Percentiles rank a stretch among this genome's conserved stretches.
phyloP scores from a whole-genome alignment of 2,888 invertebrate species.

The Poecilobothrus nobilitatus region DNA sequence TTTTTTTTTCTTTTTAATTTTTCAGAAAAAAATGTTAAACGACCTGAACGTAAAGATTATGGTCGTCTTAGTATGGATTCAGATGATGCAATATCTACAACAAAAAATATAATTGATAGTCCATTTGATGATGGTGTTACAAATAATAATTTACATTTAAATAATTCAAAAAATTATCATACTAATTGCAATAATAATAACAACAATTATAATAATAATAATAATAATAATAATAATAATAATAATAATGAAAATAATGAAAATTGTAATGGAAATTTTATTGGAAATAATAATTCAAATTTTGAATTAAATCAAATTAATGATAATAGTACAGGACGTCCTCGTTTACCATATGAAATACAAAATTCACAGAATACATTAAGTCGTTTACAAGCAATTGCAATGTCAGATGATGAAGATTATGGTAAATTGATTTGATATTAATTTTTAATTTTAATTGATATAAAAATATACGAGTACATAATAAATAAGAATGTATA shows the following conservation, averaged over 20 bases:
- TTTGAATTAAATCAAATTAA: constrained; percentile 23
- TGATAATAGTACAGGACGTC: constrained; percentile 20
- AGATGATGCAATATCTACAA: constrained; percentile 25
- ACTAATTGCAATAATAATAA: constrained; percentile 17
- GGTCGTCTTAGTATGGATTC: constrained; percentile 25
- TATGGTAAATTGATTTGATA: constrained; percentile 33
- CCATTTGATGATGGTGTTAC: background rate
- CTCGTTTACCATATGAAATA: constrained; percentile 12
- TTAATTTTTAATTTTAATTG: constrained; percentile 12
- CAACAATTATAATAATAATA: constrained; percentile 8
- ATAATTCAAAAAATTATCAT: constrained; percentile 29
- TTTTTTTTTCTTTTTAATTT: background rate
- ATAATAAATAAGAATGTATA: too few relatives aligned
- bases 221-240: constrained; percentile 5
- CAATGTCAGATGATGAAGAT: constrained; percentile 43
- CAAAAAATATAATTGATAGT: constrained; percentile 14
- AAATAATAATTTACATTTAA: constrained; percentile 9
- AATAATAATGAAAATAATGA: background rate
- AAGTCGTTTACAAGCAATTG: constrained; percentile 42
- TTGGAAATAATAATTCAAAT: constrained; percentile 5
- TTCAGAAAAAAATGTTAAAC: constrained; percentile 24
- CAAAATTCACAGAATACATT: constrained; percentile 38
- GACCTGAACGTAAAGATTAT: constrained; percentile 24
- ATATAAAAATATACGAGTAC: background rate
- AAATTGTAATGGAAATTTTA: background rate